A percentile compares a stretch with the other conserved stretches of the same genome.
phyloP scores from a whole-genome alignment of 92 coral and sea anemone genomes.

The Pocillopora meandrina region DNA sequence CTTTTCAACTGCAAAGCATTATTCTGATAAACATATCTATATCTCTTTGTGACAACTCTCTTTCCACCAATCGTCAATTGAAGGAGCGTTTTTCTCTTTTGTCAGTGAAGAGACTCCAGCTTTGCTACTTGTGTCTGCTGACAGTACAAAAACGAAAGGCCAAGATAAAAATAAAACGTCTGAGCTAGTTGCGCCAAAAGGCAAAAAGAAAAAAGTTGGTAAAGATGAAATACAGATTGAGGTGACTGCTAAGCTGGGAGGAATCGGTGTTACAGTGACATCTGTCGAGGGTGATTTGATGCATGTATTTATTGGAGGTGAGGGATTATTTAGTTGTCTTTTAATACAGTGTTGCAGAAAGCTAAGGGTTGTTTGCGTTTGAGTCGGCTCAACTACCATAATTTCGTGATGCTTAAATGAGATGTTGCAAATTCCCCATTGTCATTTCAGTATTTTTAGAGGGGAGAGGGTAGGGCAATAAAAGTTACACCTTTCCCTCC shows the following conservation, averaged over 20 bases:
- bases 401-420: no score
- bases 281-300: slow-evolving; percentile 81
- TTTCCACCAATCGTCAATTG: not conserved
- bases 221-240: slow-evolving; percentile 69
- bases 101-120: slow-evolving; percentile 28
- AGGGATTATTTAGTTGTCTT: not conserved
- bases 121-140: not conserved
- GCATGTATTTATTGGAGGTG: slow-evolving; percentile 85
- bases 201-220: slow-evolving; percentile 43
- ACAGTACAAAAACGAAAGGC: not conserved
- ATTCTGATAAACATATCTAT: no score
- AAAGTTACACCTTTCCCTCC: no score
- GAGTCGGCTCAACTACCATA: no score
- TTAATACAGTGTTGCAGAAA: no score
- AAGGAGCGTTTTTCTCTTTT: not conserved
- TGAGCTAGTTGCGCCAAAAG: slow-evolving; percentile 3
- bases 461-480: no score
- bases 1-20: no score
- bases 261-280: slow-evolving; percentile 74
- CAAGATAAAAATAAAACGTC: not conserved
- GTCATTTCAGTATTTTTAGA: no score
- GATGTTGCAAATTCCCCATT: no score
- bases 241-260: slow-evolving; percentile 87
- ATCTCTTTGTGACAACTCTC: not conserved
- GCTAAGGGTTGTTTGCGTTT: not conserved